These are phyloP conservation scores for Ptilorrhoa leucosticta DNA, from an alignment of 2,113 vertebrate species.

Conservation along the genomic window DNA sequence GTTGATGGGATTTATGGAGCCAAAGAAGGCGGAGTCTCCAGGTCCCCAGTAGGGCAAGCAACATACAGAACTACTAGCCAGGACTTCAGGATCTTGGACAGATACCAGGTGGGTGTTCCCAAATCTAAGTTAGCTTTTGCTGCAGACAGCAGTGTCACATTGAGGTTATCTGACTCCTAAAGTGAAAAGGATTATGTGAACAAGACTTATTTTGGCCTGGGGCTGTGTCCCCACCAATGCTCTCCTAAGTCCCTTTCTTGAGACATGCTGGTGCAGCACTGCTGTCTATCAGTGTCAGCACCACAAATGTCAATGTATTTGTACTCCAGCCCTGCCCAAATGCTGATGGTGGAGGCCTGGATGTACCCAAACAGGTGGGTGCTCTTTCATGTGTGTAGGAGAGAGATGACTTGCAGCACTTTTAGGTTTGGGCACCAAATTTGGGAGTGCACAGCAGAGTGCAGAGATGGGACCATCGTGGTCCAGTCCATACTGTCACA, in stretches of 20 bases:
- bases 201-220: neutral
- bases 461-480: neutral
- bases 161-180: neutral
- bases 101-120: slow-evolving; percentile 85
- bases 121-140: neutral
- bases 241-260: neutral
- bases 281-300: neutral
- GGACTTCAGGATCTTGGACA: slow-evolving; percentile 90
- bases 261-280: neutral
- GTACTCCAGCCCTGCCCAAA: neutral
- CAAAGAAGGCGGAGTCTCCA: slow-evolving; percentile 69
- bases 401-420: neutral
- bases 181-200: neutral
- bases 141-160: neutral
- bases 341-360: neutral
- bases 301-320: neutral
- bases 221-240: neutral
- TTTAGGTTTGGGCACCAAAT: neutral
- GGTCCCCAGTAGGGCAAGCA: slow-evolving; percentile 48
- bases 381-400: neutral
- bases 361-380: neutral
- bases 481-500: neutral
- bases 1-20: slow-evolving; percentile 87
- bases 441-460: neutral
- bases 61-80: slow-evolving; percentile 84